Evolutionary conservation across 2,113 vertebrate species (phyloP).

Genomic region (Myrmecophaga tridactyla): DNA sequence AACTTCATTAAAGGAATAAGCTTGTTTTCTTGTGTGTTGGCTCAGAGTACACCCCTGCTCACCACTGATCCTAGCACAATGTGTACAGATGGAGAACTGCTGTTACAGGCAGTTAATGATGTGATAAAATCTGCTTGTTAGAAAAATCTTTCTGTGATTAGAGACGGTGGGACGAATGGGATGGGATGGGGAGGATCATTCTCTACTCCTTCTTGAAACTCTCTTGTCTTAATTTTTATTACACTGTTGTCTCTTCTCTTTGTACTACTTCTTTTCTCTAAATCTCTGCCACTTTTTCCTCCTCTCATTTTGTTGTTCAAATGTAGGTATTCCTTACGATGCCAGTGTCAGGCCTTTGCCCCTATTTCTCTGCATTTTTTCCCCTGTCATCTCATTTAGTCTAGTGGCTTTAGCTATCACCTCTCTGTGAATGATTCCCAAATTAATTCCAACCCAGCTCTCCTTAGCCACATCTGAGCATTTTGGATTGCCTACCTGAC

Average conservation of each 20-base stretch:
- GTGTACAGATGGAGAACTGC: neutral
- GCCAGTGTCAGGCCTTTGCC: neutral
- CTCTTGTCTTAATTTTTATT: neutral
- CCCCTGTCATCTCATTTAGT: neutral
- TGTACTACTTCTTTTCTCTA: conserved; percentile 2
- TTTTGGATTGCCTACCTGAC: neutral
- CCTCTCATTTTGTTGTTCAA: neutral
- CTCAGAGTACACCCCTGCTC: neutral
- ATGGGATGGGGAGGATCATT: too few species aligned
- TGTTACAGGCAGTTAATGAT: neutral
- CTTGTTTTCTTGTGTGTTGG: neutral
- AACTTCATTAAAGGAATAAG: neutral
- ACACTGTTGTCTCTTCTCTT: neutral
- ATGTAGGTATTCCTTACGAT: neutral
- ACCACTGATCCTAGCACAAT: neutral
- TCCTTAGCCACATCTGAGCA: neutral
- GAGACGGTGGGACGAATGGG: neutral
- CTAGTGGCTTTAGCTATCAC: neutral
- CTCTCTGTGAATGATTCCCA: neutral
- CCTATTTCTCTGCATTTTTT: neutral
- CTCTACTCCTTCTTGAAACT: neutral
- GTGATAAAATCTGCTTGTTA: neutral
- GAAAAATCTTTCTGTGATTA: neutral
- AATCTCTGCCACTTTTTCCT: neutral
- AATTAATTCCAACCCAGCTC: neutral